Conservation (phyloP, 1,140 invertebrate species). For the Halesus radiatus region DNA sequence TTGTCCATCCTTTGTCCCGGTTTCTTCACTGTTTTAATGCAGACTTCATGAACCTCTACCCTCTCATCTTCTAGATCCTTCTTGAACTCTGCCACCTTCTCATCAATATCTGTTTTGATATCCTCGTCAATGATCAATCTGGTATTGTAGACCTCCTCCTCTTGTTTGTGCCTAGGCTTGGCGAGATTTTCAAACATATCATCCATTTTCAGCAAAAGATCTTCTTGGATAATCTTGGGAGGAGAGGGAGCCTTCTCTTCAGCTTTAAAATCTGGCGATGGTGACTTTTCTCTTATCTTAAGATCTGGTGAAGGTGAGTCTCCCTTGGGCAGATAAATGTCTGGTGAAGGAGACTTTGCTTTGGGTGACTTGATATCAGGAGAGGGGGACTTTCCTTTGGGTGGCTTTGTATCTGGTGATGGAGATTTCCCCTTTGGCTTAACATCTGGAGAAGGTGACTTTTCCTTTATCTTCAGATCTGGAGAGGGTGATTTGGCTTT, state of each 20-base stretch:
- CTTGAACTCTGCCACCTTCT: constrained; percentile 41
- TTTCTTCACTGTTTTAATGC: constrained; percentile 44
- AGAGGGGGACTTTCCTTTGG: constrained; percentile 15
- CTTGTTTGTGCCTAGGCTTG: constrained; percentile 59
- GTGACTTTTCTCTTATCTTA: constrained; percentile 13
- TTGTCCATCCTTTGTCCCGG: constrained; percentile 25
- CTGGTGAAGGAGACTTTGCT: constrained; percentile 40
- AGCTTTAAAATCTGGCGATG: neutral
- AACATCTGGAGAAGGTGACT: constrained; percentile 30
- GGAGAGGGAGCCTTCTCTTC: constrained; percentile 4
- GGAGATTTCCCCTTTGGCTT: constrained; percentile 19
- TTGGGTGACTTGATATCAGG: constrained; percentile 7
- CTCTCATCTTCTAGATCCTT: constrained; percentile 57
- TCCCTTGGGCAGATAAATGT: neutral
- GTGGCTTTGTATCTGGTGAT: constrained; percentile 12
- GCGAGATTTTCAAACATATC: constrained; percentile 68
- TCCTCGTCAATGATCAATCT: constrained; percentile 66
- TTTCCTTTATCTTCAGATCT: constrained; percentile 29
- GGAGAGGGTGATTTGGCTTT: constrained; percentile 40
- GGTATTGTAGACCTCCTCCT: constrained; percentile 65
- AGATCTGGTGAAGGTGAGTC: constrained; percentile 29
- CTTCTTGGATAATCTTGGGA: constrained; percentile 67
- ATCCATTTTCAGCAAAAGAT: constrained; percentile 66
- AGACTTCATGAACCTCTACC: constrained; percentile 63
- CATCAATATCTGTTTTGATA: constrained; percentile 50